Conservation (phyloP, 2,797 vertebrate genomes). For the Salmo trutta region DNA sequence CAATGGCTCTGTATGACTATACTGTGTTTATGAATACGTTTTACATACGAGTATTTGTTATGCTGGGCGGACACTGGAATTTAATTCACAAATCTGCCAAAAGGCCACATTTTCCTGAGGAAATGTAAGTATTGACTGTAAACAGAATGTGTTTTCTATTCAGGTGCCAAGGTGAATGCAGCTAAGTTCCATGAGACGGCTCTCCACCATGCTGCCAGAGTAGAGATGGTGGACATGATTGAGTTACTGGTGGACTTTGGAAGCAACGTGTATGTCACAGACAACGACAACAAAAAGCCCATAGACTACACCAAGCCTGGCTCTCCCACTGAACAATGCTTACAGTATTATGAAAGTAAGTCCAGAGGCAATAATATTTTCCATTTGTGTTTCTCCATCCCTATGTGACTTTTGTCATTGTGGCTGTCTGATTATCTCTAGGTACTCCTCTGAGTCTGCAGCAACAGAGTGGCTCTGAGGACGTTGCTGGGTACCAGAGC, state of each 20-base stretch:
- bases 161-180: conserved; percentile 89
- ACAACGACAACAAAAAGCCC: conserved; percentile 82
- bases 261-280: conserved; percentile 78
- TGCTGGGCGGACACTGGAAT: not conserved
- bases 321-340: conserved; percentile 73
- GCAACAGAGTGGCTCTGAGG: conserved; percentile 75
- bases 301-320: conserved; percentile 78
- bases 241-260: conserved; percentile 88
- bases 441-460: conserved; percentile 77
- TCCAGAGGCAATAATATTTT: not conserved
- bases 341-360: conserved; percentile 83
- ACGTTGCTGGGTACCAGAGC: conserved; percentile 65
- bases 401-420: conserved; percentile 6
- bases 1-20: not conserved
- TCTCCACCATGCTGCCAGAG: conserved; percentile 86
- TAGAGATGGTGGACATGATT: conserved; percentile 76
- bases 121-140: not conserved
- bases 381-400: not conserved
- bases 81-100: not conserved
- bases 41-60: not conserved
- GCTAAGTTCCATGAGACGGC: conserved; percentile 88
- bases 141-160: not conserved
- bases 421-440: conserved; percentile 33
- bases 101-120: not conserved
- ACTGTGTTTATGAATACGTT: not conserved